Percentiles rank a stretch among this genome's conserved stretches.
Conservation (phyloP, 2,113 vertebrate genomes). For the Pitta sordida region DNA sequence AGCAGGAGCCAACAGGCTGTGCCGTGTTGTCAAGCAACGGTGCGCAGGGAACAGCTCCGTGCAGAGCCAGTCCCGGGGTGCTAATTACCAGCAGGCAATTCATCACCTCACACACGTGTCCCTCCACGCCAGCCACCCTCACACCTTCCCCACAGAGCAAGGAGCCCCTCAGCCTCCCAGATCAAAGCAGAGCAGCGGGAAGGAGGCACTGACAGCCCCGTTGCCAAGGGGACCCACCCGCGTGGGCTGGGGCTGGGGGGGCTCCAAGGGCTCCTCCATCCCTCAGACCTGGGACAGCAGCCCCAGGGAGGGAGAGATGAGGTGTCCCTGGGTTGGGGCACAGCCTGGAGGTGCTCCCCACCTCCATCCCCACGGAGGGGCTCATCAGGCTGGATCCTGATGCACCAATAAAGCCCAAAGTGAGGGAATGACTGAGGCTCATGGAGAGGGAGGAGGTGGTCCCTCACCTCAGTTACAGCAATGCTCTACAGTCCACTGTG, state of each 20-base stretch:
- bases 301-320: neutral
- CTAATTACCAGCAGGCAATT: neutral
- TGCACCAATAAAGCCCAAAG: neutral
- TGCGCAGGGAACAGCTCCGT: neutral
- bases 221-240: slow-evolving; percentile 59
- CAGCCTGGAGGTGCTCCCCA: neutral
- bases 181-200: slow-evolving; percentile 1
- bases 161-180: neutral
- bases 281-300: neutral
- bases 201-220: slow-evolving; percentile 9
- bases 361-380: neutral
- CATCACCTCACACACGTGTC: neutral
- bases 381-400: neutral
- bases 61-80: neutral
- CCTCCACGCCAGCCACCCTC: neutral
- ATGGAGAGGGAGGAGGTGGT: fast-evolving
- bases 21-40: neutral
- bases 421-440: fast-evolving
- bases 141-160: neutral
- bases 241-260: slow-evolving; percentile 46
- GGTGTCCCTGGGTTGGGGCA: too few species aligned
- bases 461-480: neutral
- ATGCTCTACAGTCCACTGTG: neutral
- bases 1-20: neutral
- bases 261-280: slow-evolving; percentile 65